Evolutionary conservation across 2,113 vertebrate species (phyloP).

Genomic region (Poeciliopsis prolifica): DNA sequence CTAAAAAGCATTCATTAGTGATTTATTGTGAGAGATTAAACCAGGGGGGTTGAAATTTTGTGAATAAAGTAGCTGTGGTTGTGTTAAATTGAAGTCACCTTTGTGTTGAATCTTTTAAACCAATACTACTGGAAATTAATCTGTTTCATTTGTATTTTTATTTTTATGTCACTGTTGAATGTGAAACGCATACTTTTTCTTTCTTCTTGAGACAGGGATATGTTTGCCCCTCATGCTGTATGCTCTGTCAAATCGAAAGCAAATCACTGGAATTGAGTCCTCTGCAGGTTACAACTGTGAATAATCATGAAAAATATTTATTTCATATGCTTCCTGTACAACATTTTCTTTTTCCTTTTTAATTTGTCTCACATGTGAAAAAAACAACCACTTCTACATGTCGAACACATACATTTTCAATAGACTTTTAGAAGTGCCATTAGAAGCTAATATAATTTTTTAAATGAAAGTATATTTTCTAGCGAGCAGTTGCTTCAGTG

Average conservation of each 20-base stretch:
- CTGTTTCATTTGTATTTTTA: constrained; percentile 47
- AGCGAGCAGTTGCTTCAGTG: constrained; percentile 80
- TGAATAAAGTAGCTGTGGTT: constrained; percentile 57
- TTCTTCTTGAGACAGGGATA: constrained; percentile 63
- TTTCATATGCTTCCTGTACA: constrained; percentile 78
- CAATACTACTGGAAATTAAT: constrained; percentile 55
- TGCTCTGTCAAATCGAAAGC: constrained; percentile 59
- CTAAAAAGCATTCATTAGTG: constrained; percentile 33
- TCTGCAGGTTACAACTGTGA: constrained; percentile 84
- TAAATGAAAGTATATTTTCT: constrained; percentile 84
- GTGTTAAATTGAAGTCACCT: constrained; percentile 57
- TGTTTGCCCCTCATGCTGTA: constrained; percentile 72
- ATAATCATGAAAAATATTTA: constrained; percentile 85
- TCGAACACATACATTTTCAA: constrained; percentile 76
- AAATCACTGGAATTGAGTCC: constrained; percentile 78
- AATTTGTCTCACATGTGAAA: constrained; percentile 67
- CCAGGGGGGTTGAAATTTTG: constrained; percentile 44
- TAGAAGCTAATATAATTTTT: constrained; percentile 87
- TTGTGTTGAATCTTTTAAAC: constrained; percentile 35
- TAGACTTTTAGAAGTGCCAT: constrained; percentile 86
- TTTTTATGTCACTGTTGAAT: constrained; percentile 65
- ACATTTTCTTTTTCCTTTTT: constrained; percentile 76
- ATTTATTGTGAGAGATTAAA: constrained; percentile 64
- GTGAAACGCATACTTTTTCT: constrained; percentile 67
- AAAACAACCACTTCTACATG: constrained; percentile 73